phyloP scores from a whole-genome alignment of 1,140 invertebrate species.

The Probaryconus sp. region DNA sequence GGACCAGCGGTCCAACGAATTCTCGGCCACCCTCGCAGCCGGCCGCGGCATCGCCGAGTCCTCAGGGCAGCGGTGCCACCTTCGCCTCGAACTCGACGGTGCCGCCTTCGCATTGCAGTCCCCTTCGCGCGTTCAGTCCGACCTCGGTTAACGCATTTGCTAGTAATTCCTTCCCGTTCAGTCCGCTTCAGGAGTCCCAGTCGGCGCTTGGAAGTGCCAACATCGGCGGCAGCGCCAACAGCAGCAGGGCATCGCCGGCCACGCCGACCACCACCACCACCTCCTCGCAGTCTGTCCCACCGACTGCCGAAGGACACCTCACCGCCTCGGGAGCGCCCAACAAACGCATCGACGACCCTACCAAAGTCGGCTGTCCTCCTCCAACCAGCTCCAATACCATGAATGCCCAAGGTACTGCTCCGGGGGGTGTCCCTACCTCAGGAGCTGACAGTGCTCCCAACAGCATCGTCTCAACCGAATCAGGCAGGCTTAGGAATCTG shows the following conservation, averaged over 20 bases:
- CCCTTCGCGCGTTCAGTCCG: slow-evolving; percentile 73
- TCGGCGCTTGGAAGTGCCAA: slow-evolving; percentile 65
- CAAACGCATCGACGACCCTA: slow-evolving; percentile 9
- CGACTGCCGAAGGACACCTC: neutral
- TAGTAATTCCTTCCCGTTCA: slow-evolving; percentile 80
- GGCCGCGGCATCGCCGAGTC: slow-evolving; percentile 71
- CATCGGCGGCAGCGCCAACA: slow-evolving; percentile 25
- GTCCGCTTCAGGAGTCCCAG: slow-evolving; percentile 79
- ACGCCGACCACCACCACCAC: slow-evolving; percentile 49
- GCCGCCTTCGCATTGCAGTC: slow-evolving; percentile 70
- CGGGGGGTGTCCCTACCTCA: no score
- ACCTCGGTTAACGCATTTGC: slow-evolving; percentile 69
- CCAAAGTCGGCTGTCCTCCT: no score
- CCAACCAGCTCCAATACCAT: slow-evolving; percentile 10
- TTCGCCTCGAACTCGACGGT: slow-evolving; percentile 64
- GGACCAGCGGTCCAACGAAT: slow-evolving; percentile 78
- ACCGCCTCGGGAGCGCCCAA: neutral
- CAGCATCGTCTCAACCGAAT: slow-evolving; percentile 77
- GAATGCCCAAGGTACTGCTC: neutral
- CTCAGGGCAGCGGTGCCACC: slow-evolving; percentile 60
- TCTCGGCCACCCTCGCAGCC: slow-evolving; percentile 78
- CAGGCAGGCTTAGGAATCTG: slow-evolving; percentile 83
- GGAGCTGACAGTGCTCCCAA: slow-evolving; percentile 19
- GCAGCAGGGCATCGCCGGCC: neutral
- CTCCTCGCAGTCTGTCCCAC: slow-evolving; percentile 1